Evolutionary conservation across 1,140 invertebrate species (phyloP), one percentile per base, ranked within the genome.

Genomic region (Bradysia coprophila): DNA sequence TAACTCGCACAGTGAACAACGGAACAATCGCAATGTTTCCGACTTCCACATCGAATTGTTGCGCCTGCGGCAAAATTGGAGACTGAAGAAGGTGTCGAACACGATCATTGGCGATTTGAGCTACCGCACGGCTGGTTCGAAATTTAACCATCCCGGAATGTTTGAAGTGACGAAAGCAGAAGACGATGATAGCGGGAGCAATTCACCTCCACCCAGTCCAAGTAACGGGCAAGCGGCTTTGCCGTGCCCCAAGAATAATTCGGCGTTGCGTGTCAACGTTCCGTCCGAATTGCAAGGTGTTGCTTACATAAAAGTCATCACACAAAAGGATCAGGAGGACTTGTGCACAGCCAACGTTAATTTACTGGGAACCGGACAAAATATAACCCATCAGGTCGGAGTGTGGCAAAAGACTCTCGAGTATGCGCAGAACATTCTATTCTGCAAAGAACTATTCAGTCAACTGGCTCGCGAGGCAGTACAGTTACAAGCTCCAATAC

Each of bases 161-260:
- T 96, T 97, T 72, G 92, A 97, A 71, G 92, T 97, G 1, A 84
- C 80, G 2, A 96, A 96, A 67, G 88, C 87, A 5, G 87, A 91
- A 48, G 82, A 85, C 42, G 82, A 85, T 38, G 64, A 72, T 39
- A 52, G 69, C 65, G 48, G 71, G 72, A 38, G 71, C 73, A 15
- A 67, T 67, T 42, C 72, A 65, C 40, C 52, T 63, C 64, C 31
- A 62, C 61, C 13, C 50, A 61, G 13, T 38, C 47, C 23, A 53
- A 65, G 40, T 45, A 57, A 57, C 9, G 45, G 59, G 38, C 54
- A 56, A 23, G 44, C 51, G 18, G 6, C 24, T 8, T 28, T 28
- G 13, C 61, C 67, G 4, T 54, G 56, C 1, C 58, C 67, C 1
- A 77, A 76, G 55, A 64, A 67, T n/a, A 63, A 60, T 15, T 91